These are phyloP conservation scores for Drosophila birchii DNA, from an alignment of 2,888 invertebrate genomes.

Conservation along the genomic window DNA sequence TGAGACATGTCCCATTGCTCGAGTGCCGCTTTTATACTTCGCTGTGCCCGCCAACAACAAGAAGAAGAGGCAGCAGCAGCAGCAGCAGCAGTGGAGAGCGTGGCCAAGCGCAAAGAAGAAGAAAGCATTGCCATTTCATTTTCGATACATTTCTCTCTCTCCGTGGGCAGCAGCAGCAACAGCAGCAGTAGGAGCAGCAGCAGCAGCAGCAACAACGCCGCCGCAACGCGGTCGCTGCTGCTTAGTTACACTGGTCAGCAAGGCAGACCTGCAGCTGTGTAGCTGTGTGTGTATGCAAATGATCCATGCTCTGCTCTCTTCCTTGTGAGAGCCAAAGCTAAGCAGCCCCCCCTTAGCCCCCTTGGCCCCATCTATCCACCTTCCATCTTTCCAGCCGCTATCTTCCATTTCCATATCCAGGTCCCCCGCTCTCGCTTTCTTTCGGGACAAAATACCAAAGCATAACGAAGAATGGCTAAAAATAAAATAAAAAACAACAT, in stretches of 20 bases:
- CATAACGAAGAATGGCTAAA: constrained; percentile 12
- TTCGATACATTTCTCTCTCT: constrained; percentile 72
- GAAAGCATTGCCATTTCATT: constrained; percentile 82
- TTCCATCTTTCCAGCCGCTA: constrained; percentile 41
- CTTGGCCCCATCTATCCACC: constrained; percentile 36
- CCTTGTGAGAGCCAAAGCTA: constrained; percentile 62
- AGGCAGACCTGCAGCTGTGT: neutral
- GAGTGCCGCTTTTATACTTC: constrained; percentile 84
- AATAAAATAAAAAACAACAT: constrained; percentile 1
- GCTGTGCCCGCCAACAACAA: constrained; percentile 50
- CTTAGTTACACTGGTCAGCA: constrained; percentile 30
- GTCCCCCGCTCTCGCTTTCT: constrained; percentile 77
- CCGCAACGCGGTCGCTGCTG: constrained; percentile 19
- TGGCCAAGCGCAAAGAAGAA: constrained; percentile 11
- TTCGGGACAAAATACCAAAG: constrained; percentile 41
- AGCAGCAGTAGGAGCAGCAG: neutral
- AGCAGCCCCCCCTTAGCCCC: neutral
- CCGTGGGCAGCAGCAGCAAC: neutral
- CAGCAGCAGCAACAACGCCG: neutral
- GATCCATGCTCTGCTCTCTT: constrained; percentile 58
- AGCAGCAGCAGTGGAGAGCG: constrained; percentile 1
- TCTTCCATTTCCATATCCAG: constrained; percentile 41
- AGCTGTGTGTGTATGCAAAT: constrained; percentile 71
- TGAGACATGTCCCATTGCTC: constrained; percentile 84
- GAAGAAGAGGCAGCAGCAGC: neutral